Evolutionary conservation across 2,113 vertebrate species (phyloP).

Genomic region (Tachuris rubrigastra): DNA sequence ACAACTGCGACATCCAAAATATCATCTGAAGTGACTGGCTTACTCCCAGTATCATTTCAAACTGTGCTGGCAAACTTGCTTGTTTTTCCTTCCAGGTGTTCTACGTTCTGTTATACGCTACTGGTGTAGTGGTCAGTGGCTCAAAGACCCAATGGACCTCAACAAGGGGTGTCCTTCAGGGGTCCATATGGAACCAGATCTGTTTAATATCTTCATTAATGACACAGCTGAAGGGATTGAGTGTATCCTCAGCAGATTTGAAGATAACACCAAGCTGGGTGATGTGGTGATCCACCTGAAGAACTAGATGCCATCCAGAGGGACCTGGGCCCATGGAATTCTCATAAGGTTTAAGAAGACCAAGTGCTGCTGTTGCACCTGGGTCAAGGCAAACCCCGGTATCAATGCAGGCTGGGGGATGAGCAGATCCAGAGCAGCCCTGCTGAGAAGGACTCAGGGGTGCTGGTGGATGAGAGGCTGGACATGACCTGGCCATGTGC

Average conservation of each 20-base stretch:
- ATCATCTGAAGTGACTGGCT: background rate
- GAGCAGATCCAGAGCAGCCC: background rate
- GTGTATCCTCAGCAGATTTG: background rate
- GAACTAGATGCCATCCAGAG: background rate
- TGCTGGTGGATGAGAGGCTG: background rate
- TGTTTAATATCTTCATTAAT: background rate
- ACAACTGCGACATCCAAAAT: background rate
- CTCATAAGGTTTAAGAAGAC: background rate
- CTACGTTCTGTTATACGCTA: background rate
- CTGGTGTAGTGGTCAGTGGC: background rate
- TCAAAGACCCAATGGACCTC: background rate
- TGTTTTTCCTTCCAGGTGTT: background rate
- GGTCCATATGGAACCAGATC: background rate
- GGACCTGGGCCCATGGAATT: background rate
- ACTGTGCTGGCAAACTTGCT: background rate
- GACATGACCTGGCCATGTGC: background rate
- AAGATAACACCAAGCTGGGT: background rate
- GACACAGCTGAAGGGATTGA: background rate
- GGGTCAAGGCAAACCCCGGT: fast-evolving
- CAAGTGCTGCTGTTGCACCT: background rate
- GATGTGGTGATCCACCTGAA: background rate
- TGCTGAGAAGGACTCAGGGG: background rate
- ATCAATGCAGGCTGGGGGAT: background rate
- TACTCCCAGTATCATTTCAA: background rate
- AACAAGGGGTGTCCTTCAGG: background rate